Base-by-base conservation (phyloP, 37 sponge, comb jelly and placozoan genomes). In the Bolinopsis microptera region DNA sequence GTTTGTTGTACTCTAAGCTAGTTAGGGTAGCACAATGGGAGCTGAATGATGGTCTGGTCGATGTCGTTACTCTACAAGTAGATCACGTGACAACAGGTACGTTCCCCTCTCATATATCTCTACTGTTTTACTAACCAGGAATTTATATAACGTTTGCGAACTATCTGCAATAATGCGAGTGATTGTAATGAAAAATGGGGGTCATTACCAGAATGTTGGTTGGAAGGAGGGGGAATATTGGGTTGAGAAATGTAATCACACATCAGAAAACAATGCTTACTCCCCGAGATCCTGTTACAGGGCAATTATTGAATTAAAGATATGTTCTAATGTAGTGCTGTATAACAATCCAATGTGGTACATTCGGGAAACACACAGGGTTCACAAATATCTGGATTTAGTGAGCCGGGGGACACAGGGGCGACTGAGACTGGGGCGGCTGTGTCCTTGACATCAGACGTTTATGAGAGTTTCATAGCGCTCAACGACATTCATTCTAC, bases 11-110 rank as follows among this genome's bases (percentile, higher is more conserved):
- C 61, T n/a, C 32, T 9, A 86, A 86, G 90, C 23, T 86, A 40
- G 8, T 41, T 0, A 41, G 18, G 26, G 28, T 86, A 9, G 61
- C 90, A 28, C 90, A 86, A 23, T 86, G 90, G 90, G 90, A 86
- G 35, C 34, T 86, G 33, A 77, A 77, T 32, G 80, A 77, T 0
- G 18, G 80, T 77, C 80, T 77, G 33, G 35, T 77, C 9, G 33
- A 77, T 32, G 13, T 77, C 21, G 80, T 32, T 1, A 77, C 80
- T 1, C 18, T 77, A 32, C 80, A 77, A 77, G 80, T 77, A 22
- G 80, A 77, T 77, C 33, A 77, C 32, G 33, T 77, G 21, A 77
- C 80, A 34, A 32, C 80, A 35, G 80, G 80, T 77, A 32, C 18
- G 26, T 72, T 5, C 18, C 18, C 68, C 13, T 18, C 68, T n/a